These are phyloP conservation scores for Fringilla coelebs DNA, from an alignment of 2,797 vertebrate genomes.

Conservation along the genomic window DNA sequence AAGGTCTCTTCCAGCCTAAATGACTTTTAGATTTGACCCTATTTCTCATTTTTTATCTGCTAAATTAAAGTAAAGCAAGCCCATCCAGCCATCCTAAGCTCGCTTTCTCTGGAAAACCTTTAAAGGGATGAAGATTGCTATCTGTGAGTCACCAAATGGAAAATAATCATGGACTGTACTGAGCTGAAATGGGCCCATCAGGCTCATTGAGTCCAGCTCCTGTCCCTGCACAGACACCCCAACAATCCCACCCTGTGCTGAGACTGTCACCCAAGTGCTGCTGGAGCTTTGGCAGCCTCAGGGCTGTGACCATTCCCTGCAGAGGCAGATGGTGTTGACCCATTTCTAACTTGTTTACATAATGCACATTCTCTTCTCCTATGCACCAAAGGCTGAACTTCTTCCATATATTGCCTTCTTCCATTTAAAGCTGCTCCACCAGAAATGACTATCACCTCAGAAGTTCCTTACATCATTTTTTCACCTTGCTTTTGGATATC, in stretches of 20 bases:
- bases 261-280: not conserved
- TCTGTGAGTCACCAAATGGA: not conserved
- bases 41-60: not conserved
- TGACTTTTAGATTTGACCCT: not conserved
- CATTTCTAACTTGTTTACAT: not conserved
- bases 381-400: not conserved
- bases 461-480: not conserved
- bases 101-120: not conserved
- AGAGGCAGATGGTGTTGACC: not conserved
- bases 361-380: not conserved
- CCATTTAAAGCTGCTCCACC: not conserved
- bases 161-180: not conserved
- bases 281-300: not conserved
- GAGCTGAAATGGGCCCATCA: not conserved
- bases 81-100: not conserved
- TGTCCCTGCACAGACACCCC: not conserved
- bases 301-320: not conserved
- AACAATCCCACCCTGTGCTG: not conserved
- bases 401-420: not conserved
- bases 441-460: not conserved
- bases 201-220: accelerated
- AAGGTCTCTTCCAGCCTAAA: not conserved
- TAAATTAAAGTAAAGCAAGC: not conserved
- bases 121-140: not conserved
- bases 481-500: not conserved